Conservation (phyloP, 2,113 vertebrate genomes). For the Capra hircus region DNA sequence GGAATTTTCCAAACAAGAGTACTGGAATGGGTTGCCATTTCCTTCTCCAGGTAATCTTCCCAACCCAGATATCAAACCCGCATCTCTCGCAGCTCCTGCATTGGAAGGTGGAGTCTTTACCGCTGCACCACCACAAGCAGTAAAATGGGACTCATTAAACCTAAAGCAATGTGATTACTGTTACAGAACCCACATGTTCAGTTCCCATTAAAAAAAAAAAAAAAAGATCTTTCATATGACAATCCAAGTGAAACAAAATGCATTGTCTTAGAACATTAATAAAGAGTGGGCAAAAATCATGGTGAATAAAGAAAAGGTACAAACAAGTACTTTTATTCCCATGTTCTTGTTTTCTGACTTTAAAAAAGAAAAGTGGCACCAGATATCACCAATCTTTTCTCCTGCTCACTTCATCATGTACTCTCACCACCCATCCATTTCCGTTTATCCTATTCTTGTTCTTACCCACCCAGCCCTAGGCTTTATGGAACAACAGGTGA, state of each 20-base stretch:
- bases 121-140: background rate
- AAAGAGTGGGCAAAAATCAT: conserved; percentile 10
- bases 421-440: background rate
- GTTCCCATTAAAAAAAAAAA: background rate
- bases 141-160: background rate
- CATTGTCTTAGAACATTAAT: conserved; percentile 27
- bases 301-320: conserved; percentile 37
- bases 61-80: background rate
- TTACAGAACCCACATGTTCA: conserved; percentile 33
- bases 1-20: background rate
- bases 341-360: background rate
- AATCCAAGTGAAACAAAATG: conserved; percentile 23
- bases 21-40: background rate
- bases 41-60: background rate
- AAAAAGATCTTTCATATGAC: background rate
- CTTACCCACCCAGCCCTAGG: background rate
- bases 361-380: background rate
- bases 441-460: background rate
- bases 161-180: background rate
- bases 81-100: background rate
- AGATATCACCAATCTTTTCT: background rate
- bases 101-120: background rate
- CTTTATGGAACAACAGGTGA: background rate
- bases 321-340: conserved; percentile 30
- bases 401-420: background rate